Conservation (phyloP, 2,888 invertebrate species). For the Pristionchus mayeri region DNA sequence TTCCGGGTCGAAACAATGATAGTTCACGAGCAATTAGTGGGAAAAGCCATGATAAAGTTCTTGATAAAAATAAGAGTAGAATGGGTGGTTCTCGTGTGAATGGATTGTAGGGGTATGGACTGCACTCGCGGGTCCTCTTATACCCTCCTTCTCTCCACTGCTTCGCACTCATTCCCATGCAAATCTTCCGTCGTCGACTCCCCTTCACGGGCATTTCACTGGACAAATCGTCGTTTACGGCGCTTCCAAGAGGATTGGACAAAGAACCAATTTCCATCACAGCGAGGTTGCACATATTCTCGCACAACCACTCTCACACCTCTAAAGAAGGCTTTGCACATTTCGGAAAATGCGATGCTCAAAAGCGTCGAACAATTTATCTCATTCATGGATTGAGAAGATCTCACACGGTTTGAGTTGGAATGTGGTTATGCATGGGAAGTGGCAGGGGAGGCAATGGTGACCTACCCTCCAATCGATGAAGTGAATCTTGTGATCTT, state of each 20-base stretch:
- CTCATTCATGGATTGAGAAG: neutral
- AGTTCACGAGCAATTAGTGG: too few species aligned
- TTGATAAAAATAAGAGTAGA: too few species aligned
- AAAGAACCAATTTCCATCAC: too few species aligned
- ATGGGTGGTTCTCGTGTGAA: too few species aligned
- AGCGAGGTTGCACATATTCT: too few species aligned
- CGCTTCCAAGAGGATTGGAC: too few species aligned
- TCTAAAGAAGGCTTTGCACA: too few species aligned
- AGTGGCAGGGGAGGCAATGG: neutral
- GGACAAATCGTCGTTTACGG: neutral
- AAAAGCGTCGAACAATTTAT: neutral
- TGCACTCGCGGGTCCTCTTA: neutral
- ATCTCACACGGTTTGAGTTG: constrained; percentile 21
- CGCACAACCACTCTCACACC: too few species aligned
- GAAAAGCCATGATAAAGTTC: too few species aligned
- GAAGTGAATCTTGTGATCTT: neutral
- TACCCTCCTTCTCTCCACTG: neutral
- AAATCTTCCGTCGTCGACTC: neutral
- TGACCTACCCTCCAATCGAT: neutral
- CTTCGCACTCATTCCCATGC: constrained; percentile 4
- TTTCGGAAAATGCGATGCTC: too few species aligned
- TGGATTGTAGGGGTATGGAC: too few species aligned
- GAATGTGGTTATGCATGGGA: neutral
- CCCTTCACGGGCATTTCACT: neutral
- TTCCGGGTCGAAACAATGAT: too few species aligned